phyloP scores from a whole-genome alignment of 2,113 vertebrate genomes.

The Lichenostomus cassidix region DNA sequence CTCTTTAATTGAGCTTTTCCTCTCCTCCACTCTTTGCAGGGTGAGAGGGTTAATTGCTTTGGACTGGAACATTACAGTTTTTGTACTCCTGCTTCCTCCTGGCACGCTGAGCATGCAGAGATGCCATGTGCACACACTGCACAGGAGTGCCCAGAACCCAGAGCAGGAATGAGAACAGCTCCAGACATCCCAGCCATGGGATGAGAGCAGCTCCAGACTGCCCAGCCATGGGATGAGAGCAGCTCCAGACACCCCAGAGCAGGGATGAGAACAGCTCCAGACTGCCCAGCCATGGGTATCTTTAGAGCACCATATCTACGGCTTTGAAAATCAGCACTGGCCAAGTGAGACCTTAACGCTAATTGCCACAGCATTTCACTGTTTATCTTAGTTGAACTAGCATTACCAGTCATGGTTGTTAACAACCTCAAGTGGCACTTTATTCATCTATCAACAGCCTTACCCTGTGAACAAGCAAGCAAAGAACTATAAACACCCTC shows the following conservation, averaged over 20 bases:
- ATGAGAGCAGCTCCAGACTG: neutral
- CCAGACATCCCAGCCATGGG: neutral
- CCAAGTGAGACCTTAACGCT: conserved; percentile 40
- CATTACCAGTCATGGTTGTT: conserved; percentile 48
- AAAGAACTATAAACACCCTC: conserved; percentile 64
- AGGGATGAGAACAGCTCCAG: neutral
- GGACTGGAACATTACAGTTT: neutral
- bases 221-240: neutral
- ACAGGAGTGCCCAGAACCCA: neutral
- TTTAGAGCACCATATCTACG: neutral
- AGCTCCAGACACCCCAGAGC: neutral
- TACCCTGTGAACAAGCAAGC: conserved; percentile 49
- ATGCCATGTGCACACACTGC: neutral
- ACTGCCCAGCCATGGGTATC: neutral
- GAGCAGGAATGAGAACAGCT: neutral
- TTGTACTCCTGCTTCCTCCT: neutral
- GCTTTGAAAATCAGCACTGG: conserved; percentile 37
- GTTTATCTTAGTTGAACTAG: conserved; percentile 56
- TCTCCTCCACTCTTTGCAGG: neutral
- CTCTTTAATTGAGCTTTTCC: conserved; percentile 49
- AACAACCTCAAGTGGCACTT: conserved; percentile 69
- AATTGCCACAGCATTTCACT: conserved; percentile 39
- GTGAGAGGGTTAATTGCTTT: conserved; percentile 35
- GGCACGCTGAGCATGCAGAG: neutral
- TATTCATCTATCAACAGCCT: conserved; percentile 64